A percentile compares a stretch with the other conserved stretches of the same genome.
phyloP scores from a whole-genome alignment of 2,797 vertebrate genomes.

The Danio choprae region DNA sequence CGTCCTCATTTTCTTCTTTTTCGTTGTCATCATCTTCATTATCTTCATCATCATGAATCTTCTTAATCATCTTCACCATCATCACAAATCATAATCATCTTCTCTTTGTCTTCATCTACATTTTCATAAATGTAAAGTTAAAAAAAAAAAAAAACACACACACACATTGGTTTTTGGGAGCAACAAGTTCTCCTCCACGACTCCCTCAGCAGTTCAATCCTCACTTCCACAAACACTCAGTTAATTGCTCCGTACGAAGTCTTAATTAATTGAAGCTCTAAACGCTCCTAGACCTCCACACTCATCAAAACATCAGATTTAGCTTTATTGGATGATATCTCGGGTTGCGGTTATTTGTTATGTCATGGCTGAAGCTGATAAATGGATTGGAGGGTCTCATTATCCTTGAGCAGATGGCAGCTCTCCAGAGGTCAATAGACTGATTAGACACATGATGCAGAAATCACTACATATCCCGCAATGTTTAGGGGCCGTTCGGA shows the following conservation, averaged over 20 bases:
- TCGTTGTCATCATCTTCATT: background rate
- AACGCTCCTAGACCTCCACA: background rate
- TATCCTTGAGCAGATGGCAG: conserved; percentile 49
- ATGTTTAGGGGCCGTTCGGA: background rate
- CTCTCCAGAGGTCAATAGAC: conserved; percentile 42
- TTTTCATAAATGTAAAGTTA: too few relatives aligned
- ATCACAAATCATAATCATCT: too few relatives aligned
- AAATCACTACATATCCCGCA: conserved; percentile 38
- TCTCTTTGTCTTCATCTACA: too few relatives aligned
- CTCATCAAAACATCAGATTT: background rate
- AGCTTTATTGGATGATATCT: conserved; percentile 1
- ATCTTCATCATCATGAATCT: too few relatives aligned
- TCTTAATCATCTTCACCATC: too few relatives aligned
- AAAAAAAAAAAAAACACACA: too few relatives aligned
- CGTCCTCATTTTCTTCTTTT: background rate
- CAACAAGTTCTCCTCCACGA: background rate
- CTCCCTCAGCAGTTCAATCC: background rate
- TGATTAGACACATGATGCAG: conserved; percentile 31
- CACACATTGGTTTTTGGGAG: background rate
- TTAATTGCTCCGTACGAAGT: background rate
- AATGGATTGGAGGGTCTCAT: conserved; percentile 47
- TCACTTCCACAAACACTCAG: background rate
- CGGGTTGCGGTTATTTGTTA: conserved; percentile 23
- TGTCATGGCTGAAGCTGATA: conserved; percentile 13
- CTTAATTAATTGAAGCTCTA: conserved; percentile 6